phyloP scores from a whole-genome alignment of 2,888 invertebrate species.

The Nineta flava region DNA sequence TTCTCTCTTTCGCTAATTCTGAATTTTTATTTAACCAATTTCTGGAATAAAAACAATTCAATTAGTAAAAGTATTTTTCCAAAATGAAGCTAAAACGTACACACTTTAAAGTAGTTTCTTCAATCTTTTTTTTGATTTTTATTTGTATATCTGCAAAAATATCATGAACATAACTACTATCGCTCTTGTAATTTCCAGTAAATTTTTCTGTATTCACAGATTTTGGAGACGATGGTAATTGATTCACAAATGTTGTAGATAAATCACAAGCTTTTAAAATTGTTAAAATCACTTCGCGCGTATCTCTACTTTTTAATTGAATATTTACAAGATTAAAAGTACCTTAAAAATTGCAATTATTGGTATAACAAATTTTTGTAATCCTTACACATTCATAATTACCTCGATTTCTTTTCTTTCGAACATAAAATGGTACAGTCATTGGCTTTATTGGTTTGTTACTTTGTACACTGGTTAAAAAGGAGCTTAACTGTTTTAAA shows the following conservation, averaged over 20 bases:
- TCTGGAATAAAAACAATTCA: constrained; percentile 30
- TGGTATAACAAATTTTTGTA: neutral
- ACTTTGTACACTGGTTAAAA: constrained; percentile 62
- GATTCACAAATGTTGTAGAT: constrained; percentile 71
- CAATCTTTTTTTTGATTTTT: neutral
- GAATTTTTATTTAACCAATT: constrained; percentile 62
- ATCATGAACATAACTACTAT: too few species aligned
- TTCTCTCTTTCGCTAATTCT: constrained; percentile 45
- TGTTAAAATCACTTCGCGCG: constrained; percentile 56
- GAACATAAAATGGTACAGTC: constrained; percentile 65
- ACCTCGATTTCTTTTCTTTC: constrained; percentile 32
- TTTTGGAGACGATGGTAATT: too few species aligned
- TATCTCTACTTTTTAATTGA: constrained; percentile 45
- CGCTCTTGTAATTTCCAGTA: too few species aligned
- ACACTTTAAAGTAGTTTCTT: neutral
- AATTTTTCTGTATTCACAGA: too few species aligned
- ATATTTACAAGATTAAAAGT: constrained; percentile 61
- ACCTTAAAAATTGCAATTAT: constrained; percentile 28
- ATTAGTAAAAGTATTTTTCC: constrained; percentile 21
- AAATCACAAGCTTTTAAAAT: constrained; percentile 69
- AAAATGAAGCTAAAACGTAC: neutral
- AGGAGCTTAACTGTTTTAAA: constrained; percentile 70
- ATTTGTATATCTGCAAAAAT: neutral
- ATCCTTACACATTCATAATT: neutral
- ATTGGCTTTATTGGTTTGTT: constrained; percentile 40